Base-by-base conservation (phyloP, 2,113 vertebrate species). In the Amphiprion percula region DNA sequence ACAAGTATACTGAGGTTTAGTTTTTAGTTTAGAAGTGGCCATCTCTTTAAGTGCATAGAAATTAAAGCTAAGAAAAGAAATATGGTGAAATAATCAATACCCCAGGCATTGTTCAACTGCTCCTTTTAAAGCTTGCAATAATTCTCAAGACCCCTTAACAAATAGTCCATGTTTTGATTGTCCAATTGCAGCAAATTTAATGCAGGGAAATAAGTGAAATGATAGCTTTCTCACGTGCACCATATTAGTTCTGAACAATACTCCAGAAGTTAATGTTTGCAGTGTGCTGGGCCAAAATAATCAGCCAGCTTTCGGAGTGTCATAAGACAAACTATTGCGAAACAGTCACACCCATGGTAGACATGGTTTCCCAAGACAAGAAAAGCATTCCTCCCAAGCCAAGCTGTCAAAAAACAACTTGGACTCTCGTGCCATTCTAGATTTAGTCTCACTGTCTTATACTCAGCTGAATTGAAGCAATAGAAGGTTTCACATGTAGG, bases 271-370 rank as follows among this genome's bases (percentile, higher is more conserved):
- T 1, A 55, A 24, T 55, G 56, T 74, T 76, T 67, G 33, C 71
- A 68, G 44, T 58, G 65, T 70, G 74, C 63, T 30, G 30, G 30
- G 30, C 30, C 30, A 30, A 30, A 73, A 74, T 30, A 75, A 63
- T 54, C 4, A 30, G 30, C 30, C 30, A 76, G 55, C 47, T 53
- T 81, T 81, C 55, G 12, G 55, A 85, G 28, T 63, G 68, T 76
- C 62, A 60, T 66, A 70, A 75, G 33, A 59, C 53, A 53, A 72
- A 68, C 71, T 41, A 8, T 88, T 91, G 83, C n/a, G 24, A 77
- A 82, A 83, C 26, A 83, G 84, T 81, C 77, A 80, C 77, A 39
- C 85, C 79, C 85, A 71, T 70, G 67, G 46, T 39, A 50, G 63
- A 77, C 30, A 2, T 53, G 63, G 24, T 84, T 73, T 72, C 65